These are phyloP conservation scores for Rhodophaea formosa DNA, from an alignment of 2,888 invertebrate genomes.

Conservation along the genomic window DNA sequence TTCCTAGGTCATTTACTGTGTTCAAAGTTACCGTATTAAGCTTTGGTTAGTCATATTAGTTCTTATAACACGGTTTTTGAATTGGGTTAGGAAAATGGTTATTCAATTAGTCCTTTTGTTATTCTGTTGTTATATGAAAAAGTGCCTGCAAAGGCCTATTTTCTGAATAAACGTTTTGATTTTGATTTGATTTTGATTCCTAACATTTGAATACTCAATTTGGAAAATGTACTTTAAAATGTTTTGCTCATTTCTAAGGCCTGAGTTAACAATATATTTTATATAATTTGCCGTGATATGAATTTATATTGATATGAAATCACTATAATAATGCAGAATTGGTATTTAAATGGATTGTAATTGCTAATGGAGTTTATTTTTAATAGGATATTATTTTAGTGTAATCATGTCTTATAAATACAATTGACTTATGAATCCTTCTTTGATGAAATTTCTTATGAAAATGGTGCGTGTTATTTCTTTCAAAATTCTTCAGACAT, in stretches of 20 bases:
- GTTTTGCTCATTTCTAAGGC: slow-evolving; percentile 11
- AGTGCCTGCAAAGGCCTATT: too few relatives aligned
- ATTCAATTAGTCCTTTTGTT: background rate
- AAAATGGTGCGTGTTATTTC: slow-evolving; percentile 54
- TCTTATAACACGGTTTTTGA: slow-evolving; percentile 9
- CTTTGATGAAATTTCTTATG: slow-evolving; percentile 41
- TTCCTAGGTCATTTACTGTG: slow-evolving; percentile 22
- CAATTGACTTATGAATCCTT: slow-evolving; percentile 24
- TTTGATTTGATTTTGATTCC: too few relatives aligned
- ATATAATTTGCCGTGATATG: slow-evolving; percentile 17
- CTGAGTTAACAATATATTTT: slow-evolving; percentile 6
- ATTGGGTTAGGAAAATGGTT: slow-evolving; percentile 1
- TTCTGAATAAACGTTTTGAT: too few relatives aligned
- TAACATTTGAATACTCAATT: slow-evolving; percentile 11
- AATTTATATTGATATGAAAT: slow-evolving; percentile 18
- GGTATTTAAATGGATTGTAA: background rate
- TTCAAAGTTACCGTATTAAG: slow-evolving; percentile 26
- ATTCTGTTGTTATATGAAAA: too few relatives aligned
- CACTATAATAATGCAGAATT: slow-evolving; percentile 14
- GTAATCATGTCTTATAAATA: slow-evolving; percentile 18
- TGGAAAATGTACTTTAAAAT: slow-evolving; percentile 1
- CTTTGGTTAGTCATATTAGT: slow-evolving; percentile 18
- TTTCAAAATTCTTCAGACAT: slow-evolving; percentile 55
- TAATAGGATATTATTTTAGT: slow-evolving; percentile 22
- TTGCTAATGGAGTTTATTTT: slow-evolving; percentile 17